These are phyloP conservation scores for Meloidogyne exigua DNA, from an alignment of 1,140 invertebrate genomes.

Conservation along the genomic window DNA sequence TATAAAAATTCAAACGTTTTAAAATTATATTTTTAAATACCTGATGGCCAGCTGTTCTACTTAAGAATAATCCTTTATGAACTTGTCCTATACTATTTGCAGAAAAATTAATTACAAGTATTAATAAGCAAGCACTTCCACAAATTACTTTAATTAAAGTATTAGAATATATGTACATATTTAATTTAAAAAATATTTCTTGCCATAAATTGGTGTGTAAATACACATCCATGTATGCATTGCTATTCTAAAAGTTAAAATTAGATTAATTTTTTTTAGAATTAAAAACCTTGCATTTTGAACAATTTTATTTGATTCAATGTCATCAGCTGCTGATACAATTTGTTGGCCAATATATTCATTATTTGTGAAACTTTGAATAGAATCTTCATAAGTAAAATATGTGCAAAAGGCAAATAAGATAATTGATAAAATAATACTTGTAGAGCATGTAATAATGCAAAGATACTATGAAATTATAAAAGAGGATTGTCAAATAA, in stretches of 20 bases:
- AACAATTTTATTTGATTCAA: conserved; percentile 51
- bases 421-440: conserved; percentile 41
- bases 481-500: no score
- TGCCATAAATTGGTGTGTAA: conserved; percentile 55
- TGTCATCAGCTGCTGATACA: conserved; percentile 1
- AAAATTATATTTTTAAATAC: background rate
- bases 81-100: conserved; percentile 1
- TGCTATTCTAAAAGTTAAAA: conserved; percentile 37
- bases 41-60: conserved; percentile 12
- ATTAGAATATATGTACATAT: background rate
- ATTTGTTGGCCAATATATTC: conserved; percentile 39
- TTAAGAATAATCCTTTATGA: conserved; percentile 24
- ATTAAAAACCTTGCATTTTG: conserved; percentile 45
- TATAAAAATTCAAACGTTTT: background rate
- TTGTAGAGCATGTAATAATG: conserved; percentile 39
- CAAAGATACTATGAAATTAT: conserved; percentile 46
- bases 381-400: conserved; percentile 56
- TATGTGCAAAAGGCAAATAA: conserved; percentile 59
- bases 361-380: conserved; percentile 42
- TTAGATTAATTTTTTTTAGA: background rate
- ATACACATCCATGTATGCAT: conserved; percentile 61
- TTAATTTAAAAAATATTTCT: conserved; percentile 1
- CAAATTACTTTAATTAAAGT: conserved; percentile 15
- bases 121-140: conserved; percentile 1
- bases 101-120: conserved; percentile 8